Evolutionary conservation across 1,140 invertebrate species (phyloP), one percentile per base, ranked within the genome.

Genomic region (Drosophila pseudoananassae): DNA sequence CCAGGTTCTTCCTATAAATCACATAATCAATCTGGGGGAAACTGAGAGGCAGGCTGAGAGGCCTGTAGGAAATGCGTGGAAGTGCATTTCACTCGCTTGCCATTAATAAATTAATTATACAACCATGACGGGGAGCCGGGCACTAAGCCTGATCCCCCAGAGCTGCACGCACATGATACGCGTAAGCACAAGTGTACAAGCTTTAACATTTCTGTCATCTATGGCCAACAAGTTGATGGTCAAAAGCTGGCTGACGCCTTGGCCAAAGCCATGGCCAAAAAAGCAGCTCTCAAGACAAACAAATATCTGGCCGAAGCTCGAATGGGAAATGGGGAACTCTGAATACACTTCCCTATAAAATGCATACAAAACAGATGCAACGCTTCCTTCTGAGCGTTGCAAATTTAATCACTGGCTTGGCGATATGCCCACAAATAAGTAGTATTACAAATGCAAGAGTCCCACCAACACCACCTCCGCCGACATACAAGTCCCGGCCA

Each of bases 1-100:
- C 38, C 36, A 75, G 59, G 69, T 79, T 84, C 76, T 84, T 83
- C 76, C 80, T 84, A 84, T 84, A 78, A 83, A 78, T 84, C 80
- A 84, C 63, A 76, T 83, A 78, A 83, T 71, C 72, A 60, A 29
- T 49, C 50, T 43, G 20, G 25, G 33, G 15, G 43, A 15, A 20
- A 20, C 12, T n/a, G 38, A 14, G 5, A 27, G 4, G n/a, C 7
- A 23, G 20, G 14, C 20, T 20, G 20, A 20, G 8, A 7, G 55
- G 40, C 45, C 60, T 36, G 45, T 66, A 81, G 78, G 78, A 80
- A 80, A 72, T 65, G 78, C 78, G 73, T 77, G 50, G 50, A 33
- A 45, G 12, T 36, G 74, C 73, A 77, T 49, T 51, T 57, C 51
- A 31, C 33, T 51, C 20, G 40, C 5, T 54, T 81, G 78, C 57